Evolutionary conservation across 2,888 invertebrate genomes (phyloP), one percentile per base, ranked within the genome.

Genomic region (Chymomyza fuscimana): DNA sequence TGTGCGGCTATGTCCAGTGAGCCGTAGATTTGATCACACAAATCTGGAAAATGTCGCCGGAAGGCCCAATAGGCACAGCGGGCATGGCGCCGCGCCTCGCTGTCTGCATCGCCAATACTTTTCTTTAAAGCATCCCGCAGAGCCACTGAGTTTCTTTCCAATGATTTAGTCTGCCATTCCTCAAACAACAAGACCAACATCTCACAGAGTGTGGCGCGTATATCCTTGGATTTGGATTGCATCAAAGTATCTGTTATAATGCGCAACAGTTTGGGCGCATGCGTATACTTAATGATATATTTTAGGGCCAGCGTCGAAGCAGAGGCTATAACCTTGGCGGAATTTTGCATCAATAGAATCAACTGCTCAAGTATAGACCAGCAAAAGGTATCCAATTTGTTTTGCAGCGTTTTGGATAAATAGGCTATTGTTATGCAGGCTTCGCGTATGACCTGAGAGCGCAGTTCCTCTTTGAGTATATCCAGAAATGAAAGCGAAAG

Each of bases 391-490:
- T 98, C 98, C 82, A 96, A 94, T 91, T 96, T 97, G 83, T 94
- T 95, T 70, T 95, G 95, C 66, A 99, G 91, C 64, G 95, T 94
- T 92, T 97, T 97, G 63, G 98, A 95, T 93, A 98, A 94, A 93
- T 95, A 98, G 54, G 98, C 97, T 83, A 99, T 95, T 0, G 98
- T 97, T 73, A 99, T 96, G 90, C 98, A 99, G 1, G 97, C 97
- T 92, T 99, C 99, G 62, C 99, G 94, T 0, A 98, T 98, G 67
- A 92, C 91, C 83, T 91, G 94, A 81, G 99, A 99, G 88, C 98
- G 94, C 9, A 98, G 93, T 92, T 98, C 98, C 92, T 96, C 98
- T 92, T 96, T 96, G 78, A 97, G 94, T 72, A 96, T 95, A 73
- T 94, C 94, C 74, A 97, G 94, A 89, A 98, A 95, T 32, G 97